Percentiles rank a stretch among this genome's conserved stretches.
Evolutionary conservation across 1,140 invertebrate genomes (phyloP).

Genomic region (Caenorhabditis briggsae): DNA sequence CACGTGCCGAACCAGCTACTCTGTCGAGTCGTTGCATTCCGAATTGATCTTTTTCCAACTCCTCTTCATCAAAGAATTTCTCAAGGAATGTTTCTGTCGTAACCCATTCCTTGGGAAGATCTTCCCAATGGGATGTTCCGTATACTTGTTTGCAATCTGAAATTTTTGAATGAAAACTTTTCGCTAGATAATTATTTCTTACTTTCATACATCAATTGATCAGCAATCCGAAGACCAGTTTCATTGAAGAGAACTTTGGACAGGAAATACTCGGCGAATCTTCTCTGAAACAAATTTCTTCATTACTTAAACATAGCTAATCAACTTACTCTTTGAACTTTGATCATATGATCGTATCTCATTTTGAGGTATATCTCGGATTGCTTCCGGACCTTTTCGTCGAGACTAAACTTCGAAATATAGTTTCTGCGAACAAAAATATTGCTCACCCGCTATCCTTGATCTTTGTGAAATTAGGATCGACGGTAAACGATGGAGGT

Average conservation of each 20-base stretch:
- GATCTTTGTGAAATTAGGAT: neutral
- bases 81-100: neutral
- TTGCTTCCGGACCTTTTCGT: neutral
- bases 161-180: neutral
- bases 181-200: neutral
- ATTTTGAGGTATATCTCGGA: conserved; percentile 6
- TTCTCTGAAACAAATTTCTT: conserved; percentile 8
- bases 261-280: conserved; percentile 13
- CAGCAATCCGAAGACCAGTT: conserved; percentile 10
- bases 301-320: neutral
- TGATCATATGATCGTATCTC: neutral
- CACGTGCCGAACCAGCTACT: neutral
- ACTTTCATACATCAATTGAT: neutral
- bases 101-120: neutral
- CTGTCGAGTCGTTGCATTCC: neutral
- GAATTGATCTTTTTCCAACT: neutral
- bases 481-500: neutral
- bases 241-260: conserved; percentile 15
- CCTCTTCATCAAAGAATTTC: conserved; percentile 15
- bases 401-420: neutral
- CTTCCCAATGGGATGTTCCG: neutral
- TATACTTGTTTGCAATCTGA: neutral
- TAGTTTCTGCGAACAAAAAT: neutral
- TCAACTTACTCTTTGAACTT: neutral
- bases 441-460: neutral